These are phyloP conservation scores for Phoenicopterus ruber DNA, from an alignment of 2,113 vertebrate species.

Conservation along the genomic window DNA sequence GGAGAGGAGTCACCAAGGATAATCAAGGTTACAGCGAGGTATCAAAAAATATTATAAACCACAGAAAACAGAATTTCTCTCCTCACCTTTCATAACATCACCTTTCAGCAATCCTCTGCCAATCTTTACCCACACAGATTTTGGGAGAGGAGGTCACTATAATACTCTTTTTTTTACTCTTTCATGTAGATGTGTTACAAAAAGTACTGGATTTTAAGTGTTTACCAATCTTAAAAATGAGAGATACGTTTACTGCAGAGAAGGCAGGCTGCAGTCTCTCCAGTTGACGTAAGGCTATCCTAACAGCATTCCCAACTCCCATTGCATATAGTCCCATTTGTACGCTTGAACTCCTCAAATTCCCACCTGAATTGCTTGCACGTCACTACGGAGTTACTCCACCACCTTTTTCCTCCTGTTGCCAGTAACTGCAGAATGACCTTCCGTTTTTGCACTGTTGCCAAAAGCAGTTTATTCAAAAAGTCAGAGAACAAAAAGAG, in stretches of 20 bases:
- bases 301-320: neutral
- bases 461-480: slow-evolving; percentile 6
- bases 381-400: neutral
- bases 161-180: neutral
- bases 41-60: neutral
- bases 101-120: neutral
- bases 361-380: neutral
- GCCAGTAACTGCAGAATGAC: neutral
- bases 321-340: neutral
- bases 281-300: neutral
- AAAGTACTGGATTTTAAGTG: neutral
- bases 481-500: neutral
- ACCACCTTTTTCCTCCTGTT: neutral
- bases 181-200: neutral
- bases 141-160: neutral
- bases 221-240: neutral
- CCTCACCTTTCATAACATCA: neutral
- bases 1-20: neutral
- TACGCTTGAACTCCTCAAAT: neutral
- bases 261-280: neutral
- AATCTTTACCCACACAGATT: neutral
- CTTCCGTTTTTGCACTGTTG: neutral
- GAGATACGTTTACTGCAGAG: neutral
- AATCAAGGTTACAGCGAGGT: neutral
- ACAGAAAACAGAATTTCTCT: neutral